Conservation (phyloP, 2,888 invertebrate species). For the Acanthacorydalis orientalis region DNA sequence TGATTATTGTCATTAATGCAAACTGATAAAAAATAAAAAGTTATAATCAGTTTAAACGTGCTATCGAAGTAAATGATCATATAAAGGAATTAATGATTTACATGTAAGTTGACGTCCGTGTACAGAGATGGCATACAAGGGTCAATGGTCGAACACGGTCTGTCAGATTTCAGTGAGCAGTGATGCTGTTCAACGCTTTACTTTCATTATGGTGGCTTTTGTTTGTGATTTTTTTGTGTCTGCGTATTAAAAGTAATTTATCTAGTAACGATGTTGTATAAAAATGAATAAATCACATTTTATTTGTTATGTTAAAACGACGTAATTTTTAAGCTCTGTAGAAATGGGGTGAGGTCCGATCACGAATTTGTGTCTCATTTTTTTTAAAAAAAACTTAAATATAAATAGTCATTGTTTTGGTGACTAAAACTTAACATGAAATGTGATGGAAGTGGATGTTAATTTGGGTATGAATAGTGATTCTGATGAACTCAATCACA, state of each 20-base stretch:
- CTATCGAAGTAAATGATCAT: no score
- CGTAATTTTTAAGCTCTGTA: background rate
- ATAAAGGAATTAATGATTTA: no score
- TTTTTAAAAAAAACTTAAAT: background rate
- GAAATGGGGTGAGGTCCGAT: constrained; percentile 6
- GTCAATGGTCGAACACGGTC: background rate
- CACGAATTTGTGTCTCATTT: background rate
- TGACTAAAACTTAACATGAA: background rate
- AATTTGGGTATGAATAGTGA: constrained; percentile 21
- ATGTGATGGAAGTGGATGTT: constrained; percentile 27
- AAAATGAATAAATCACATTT: no score
- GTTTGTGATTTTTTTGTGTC: background rate
- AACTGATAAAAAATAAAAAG: no score
- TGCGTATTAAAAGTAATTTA: no score
- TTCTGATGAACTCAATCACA: background rate
- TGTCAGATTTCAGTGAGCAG: background rate
- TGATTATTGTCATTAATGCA: no score
- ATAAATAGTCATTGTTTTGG: background rate
- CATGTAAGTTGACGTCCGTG: no score
- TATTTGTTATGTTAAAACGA: background rate
- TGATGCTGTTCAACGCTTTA: constrained; percentile 1
- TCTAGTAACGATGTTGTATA: no score
- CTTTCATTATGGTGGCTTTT: constrained; percentile 3
- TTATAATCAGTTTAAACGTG: background rate
- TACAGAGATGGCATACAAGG: background rate